Percentiles rank a stretch among this genome's conserved stretches.
Evolutionary conservation across 2,888 invertebrate species (phyloP).

Genomic region (Notodonta ziczac): DNA sequence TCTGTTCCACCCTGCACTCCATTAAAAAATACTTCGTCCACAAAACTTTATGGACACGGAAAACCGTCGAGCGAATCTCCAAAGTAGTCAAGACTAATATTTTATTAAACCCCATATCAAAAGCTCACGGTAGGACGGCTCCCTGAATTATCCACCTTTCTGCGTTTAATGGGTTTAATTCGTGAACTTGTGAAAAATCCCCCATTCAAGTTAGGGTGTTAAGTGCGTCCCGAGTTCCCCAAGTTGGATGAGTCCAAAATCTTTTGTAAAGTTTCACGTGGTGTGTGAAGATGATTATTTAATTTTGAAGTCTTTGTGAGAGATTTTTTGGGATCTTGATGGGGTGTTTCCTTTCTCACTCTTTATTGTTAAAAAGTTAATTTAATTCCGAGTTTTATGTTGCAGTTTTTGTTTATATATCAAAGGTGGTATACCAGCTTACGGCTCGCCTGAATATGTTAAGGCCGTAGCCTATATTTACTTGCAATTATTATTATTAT

Average conservation of each 20-base stretch:
- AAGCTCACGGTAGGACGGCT: constrained; percentile 48
- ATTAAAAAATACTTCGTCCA: constrained; percentile 17
- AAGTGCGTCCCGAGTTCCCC: constrained; percentile 29
- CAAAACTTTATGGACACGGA: constrained; percentile 13
- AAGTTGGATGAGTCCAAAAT: constrained; percentile 5
- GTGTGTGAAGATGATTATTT: constrained; percentile 5
- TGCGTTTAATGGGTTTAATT: constrained; percentile 71
- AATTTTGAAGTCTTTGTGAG: constrained; percentile 1
- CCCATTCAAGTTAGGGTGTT: constrained; percentile 55
- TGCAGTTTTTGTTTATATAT: too few species aligned
- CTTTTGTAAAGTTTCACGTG: constrained; percentile 5
- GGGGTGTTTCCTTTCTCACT: background rate
- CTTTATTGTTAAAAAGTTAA: background rate
- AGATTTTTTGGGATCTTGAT: background rate
- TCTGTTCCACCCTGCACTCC: background rate
- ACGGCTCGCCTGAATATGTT: too few species aligned
- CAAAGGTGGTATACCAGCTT: too few species aligned
- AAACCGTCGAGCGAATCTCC: constrained; percentile 29
- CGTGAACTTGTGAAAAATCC: constrained; percentile 70
- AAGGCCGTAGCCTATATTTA: too few species aligned
- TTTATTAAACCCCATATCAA: constrained; percentile 66
- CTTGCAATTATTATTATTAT: too few species aligned
- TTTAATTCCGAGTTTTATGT: too few species aligned
- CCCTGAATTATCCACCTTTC: constrained; percentile 62
- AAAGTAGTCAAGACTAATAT: constrained; percentile 47